Evolutionary conservation across 2,888 invertebrate species (phyloP).

Genomic region (Elgonia sp.): DNA sequence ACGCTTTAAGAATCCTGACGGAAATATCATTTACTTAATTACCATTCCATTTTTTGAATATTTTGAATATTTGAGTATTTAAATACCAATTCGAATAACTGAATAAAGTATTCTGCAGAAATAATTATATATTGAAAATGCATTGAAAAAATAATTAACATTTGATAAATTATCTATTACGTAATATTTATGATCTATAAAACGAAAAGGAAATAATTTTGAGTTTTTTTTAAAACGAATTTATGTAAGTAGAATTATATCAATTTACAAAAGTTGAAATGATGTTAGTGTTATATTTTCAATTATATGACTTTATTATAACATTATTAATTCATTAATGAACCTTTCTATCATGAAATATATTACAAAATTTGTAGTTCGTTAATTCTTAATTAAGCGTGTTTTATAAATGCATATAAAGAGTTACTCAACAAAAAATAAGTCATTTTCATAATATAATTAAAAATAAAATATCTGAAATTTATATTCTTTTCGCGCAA

Average conservation of each 20-base stretch:
- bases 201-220: not conserved
- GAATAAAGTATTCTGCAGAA: not conserved
- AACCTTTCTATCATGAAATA: slow-evolving; percentile 12
- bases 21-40: too few species aligned
- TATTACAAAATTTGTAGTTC: slow-evolving; percentile 23
- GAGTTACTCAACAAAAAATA: not conserved
- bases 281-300: not conserved
- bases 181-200: not conserved
- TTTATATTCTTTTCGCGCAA: not conserved
- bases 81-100: not conserved
- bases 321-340: not conserved
- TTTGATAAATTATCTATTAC: not conserved
- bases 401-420: slow-evolving; percentile 22
- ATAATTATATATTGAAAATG: too few species aligned
- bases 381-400: slow-evolving; percentile 18
- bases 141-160: too few species aligned
- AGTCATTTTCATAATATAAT: not conserved
- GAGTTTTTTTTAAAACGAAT: not conserved
- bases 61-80: too few species aligned
- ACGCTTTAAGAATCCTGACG: too few species aligned
- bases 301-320: not conserved
- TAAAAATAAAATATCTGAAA: not conserved
- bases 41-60: too few species aligned
- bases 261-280: slow-evolving; percentile 1
- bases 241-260: not conserved